Percentiles rank a stretch among this genome's conserved stretches.
phyloP scores from a whole-genome alignment of 1,140 invertebrate species.

The Orius insidiosus region DNA sequence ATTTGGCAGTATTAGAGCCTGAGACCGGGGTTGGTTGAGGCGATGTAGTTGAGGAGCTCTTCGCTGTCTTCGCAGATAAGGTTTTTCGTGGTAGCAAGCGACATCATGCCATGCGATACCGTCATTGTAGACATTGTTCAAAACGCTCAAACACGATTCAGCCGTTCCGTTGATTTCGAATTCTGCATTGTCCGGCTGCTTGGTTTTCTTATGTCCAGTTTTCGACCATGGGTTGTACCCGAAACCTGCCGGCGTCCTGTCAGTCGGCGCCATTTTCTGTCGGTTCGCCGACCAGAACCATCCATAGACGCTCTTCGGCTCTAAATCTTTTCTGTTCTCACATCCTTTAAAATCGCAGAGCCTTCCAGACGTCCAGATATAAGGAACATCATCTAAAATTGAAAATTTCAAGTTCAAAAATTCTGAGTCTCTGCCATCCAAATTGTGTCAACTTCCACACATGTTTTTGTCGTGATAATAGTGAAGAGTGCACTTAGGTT shows the following conservation, averaged over 20 bases:
- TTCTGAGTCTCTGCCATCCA: no score
- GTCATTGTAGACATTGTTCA: constrained; percentile 84
- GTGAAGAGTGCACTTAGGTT: no score
- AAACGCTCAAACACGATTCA: constrained; percentile 66
- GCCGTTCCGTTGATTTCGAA: constrained; percentile 77
- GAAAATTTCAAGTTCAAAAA: background rate
- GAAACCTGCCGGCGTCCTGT: constrained; percentile 42
- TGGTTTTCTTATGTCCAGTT: constrained; percentile 72
- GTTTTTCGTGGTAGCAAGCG: constrained; percentile 81
- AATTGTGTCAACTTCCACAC: no score
- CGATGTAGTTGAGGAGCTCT: constrained; percentile 66
- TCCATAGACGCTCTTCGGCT: constrained; percentile 66
- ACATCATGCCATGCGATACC: constrained; percentile 85
- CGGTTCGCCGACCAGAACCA: constrained; percentile 89
- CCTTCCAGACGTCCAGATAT: constrained; percentile 81
- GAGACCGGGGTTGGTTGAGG: constrained; percentile 59
- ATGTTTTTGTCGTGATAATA: no score
- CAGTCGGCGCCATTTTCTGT: constrained; percentile 72
- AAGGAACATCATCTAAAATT: constrained; percentile 60
- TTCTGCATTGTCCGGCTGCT: constrained; percentile 79
- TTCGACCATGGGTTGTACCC: constrained; percentile 71
- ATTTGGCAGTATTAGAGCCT: constrained; percentile 24
- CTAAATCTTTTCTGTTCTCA: constrained; percentile 63
- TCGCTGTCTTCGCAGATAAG: constrained; percentile 79
- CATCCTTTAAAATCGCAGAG: constrained; percentile 87